A percentile compares a stretch with the other conserved stretches of the same genome.
These are phyloP conservation scores for Eubucco bourcierii DNA, from an alignment of 2,113 vertebrate genomes.

Conservation along the genomic window DNA sequence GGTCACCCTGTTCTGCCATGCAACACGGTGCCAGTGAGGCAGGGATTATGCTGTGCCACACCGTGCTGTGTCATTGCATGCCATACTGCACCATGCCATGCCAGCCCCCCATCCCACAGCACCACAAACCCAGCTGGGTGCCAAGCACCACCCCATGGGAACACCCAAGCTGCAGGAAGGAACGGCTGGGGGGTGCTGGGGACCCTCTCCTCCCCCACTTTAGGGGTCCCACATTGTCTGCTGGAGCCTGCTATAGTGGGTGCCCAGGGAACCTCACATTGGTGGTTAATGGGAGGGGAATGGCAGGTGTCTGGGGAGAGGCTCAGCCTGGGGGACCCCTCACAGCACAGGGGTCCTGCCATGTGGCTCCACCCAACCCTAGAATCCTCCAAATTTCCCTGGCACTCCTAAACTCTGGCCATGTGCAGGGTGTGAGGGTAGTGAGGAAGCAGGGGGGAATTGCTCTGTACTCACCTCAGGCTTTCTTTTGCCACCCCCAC, in stretches of 20 bases:
- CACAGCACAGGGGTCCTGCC: not conserved
- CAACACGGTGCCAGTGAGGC: not conserved
- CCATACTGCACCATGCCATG: not conserved
- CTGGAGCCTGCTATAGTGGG: not conserved
- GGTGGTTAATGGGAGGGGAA: no score
- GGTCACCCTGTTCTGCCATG: not conserved
- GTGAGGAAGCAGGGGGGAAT: not conserved
- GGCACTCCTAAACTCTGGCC: not conserved
- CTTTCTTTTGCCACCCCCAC: no score
- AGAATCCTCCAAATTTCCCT: not conserved
- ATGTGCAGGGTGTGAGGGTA: not conserved
- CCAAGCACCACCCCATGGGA: not conserved
- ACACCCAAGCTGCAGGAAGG: not conserved
- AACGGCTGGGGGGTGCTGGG: not conserved
- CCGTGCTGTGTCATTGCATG: not conserved
- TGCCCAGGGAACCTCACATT: no score
- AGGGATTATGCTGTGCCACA: not conserved
- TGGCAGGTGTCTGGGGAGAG: no score
- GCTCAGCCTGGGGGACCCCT: not conserved
- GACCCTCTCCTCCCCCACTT: no score
- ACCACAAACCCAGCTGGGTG: accelerated
- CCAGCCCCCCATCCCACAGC: not conserved
- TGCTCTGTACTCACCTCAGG: not conserved
- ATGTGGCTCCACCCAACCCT: not conserved
- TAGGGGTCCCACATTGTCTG: not conserved